Conservation (phyloP, 2,797 vertebrate species). For the Kryptopterus vitreolus region DNA sequence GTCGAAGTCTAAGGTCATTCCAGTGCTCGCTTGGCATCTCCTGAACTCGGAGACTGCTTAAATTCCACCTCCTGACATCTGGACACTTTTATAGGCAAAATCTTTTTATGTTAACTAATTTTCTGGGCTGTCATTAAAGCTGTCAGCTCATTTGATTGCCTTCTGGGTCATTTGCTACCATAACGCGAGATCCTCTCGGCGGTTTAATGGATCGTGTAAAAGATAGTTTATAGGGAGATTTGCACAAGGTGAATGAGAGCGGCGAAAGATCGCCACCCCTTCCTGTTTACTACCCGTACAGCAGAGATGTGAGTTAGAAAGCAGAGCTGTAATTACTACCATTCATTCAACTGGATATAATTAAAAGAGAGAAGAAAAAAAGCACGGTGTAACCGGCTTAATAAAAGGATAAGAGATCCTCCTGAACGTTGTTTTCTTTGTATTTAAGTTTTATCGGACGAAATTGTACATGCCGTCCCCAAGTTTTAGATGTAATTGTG, state of each 20-base stretch:
- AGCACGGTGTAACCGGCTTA: conserved; percentile 41
- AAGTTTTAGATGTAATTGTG: neutral
- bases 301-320: conserved; percentile 60
- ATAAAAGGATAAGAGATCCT: neutral
- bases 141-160: conserved; percentile 68
- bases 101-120: conserved; percentile 67
- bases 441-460: neutral
- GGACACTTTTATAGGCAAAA: conserved; percentile 68
- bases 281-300: conserved; percentile 56
- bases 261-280: conserved; percentile 40
- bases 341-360: conserved; percentile 63
- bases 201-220: conserved; percentile 69
- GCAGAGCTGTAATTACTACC: conserved; percentile 62
- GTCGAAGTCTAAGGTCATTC: conserved; percentile 27
- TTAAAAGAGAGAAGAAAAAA: conserved; percentile 56
- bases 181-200: conserved; percentile 61
- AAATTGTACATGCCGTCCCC: neutral
- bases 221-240: conserved; percentile 68
- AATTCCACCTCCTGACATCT: conserved; percentile 55
- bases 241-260: conserved; percentile 67
- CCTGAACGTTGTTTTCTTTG: neutral
- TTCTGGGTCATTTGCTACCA: conserved; percentile 64
- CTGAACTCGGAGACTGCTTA: conserved; percentile 11
- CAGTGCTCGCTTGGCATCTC: conserved; percentile 19
- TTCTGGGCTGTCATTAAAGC: conserved; percentile 65